phyloP scores from a whole-genome alignment of 2,888 invertebrate species.

The Hecatera dysodea region DNA sequence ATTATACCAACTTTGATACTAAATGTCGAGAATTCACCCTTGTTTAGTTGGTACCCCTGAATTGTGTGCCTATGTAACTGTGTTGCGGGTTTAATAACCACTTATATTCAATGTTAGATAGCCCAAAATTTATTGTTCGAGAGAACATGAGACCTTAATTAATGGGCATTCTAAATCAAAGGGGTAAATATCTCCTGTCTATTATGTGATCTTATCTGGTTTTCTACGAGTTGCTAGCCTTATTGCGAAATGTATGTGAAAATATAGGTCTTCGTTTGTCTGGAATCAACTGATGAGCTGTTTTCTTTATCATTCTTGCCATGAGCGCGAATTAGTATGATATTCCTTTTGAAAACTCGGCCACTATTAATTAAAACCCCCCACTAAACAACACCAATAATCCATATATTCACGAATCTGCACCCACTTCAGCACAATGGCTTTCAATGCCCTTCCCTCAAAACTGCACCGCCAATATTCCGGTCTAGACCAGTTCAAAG shows the following conservation, averaged over 20 bases:
- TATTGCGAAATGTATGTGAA: neutral
- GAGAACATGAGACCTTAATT: conserved; percentile 61
- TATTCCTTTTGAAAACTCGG: neutral
- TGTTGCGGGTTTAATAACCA: conserved; percentile 56
- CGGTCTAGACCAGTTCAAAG: conserved; percentile 39
- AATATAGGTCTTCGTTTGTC: neutral
- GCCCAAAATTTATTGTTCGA: conserved; percentile 59
- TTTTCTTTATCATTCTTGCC: neutral
- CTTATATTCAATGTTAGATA: conserved; percentile 62
- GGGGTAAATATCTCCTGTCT: conserved; percentile 51
- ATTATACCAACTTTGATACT: conserved; percentile 34
- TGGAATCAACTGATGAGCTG: neutral
- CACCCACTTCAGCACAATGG: conserved; percentile 29
- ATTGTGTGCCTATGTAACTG: conserved; percentile 42
- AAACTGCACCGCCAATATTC: conserved; percentile 56
- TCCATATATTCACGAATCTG: conserved; percentile 20
- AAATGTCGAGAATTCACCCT: conserved; percentile 38
- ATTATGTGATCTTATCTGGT: conserved; percentile 44
- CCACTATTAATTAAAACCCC: no score
- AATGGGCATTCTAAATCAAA: conserved; percentile 59
- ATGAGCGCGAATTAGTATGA: neutral
- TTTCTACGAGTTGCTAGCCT: conserved; percentile 8
- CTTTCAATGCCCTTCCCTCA: conserved; percentile 23
- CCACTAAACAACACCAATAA: conserved; percentile 8
- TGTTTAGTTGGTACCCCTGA: conserved; percentile 46